Evolutionary conservation across 2,113 vertebrate genomes (phyloP).

Genomic region (Bujurquina vittata): DNA sequence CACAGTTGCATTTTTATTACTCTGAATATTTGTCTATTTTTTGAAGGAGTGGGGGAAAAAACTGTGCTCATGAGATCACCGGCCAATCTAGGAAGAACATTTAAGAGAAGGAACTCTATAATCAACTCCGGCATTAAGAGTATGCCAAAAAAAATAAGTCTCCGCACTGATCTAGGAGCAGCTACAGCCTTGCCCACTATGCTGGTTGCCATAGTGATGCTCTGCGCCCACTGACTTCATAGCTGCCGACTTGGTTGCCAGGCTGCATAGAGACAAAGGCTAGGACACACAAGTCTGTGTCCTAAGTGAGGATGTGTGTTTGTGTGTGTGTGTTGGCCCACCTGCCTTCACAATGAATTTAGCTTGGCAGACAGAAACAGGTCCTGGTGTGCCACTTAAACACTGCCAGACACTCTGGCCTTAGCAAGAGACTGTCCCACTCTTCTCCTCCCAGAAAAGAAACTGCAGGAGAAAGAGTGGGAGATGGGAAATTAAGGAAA

Average conservation of each 20-base stretch:
- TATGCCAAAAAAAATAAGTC: constrained; percentile 64
- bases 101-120: constrained; percentile 66
- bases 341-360: constrained; percentile 75
- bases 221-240: constrained; percentile 68
- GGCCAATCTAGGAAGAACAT: constrained; percentile 58
- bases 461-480: constrained; percentile 18
- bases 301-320: constrained; percentile 64
- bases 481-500: constrained; percentile 32
- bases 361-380: constrained; percentile 75
- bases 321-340: constrained; percentile 63
- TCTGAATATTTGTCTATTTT: constrained; percentile 67
- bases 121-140: constrained; percentile 53
- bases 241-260: constrained; percentile 70
- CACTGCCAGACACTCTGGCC: constrained; percentile 76
- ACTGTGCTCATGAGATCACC: constrained; percentile 33
- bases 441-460: constrained; percentile 43
- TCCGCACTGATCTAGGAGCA: constrained; percentile 71
- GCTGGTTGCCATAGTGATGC: constrained; percentile 74
- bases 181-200: constrained; percentile 71
- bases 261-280: constrained; percentile 70
- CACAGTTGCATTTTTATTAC: constrained; percentile 54
- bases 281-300: constrained; percentile 77
- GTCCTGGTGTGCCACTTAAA: constrained; percentile 69
- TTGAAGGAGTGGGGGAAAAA: constrained; percentile 26
- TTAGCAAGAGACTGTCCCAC: constrained; percentile 57